Conservation (phyloP, 2,888 invertebrate species). For the Agonopterix arenella region DNA sequence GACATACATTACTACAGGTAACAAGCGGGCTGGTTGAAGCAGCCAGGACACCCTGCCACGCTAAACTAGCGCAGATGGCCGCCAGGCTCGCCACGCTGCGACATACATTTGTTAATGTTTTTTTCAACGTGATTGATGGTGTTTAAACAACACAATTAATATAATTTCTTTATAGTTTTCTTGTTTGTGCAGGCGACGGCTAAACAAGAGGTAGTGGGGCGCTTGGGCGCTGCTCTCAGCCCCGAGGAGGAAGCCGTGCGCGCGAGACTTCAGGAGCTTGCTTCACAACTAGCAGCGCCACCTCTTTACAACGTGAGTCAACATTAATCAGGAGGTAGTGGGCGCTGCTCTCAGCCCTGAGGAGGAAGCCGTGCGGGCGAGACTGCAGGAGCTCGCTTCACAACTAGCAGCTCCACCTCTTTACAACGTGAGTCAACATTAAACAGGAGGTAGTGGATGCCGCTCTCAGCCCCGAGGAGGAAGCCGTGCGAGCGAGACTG, state of each 20-base stretch:
- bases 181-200: conserved; percentile 82
- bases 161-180: background rate
- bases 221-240: conserved; percentile 89
- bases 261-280: conserved; percentile 90
- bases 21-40: conserved; percentile 88
- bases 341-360: conserved; percentile 92
- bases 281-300: conserved; percentile 91
- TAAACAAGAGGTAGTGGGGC: conserved; percentile 91
- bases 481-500: conserved; percentile 89
- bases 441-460: conserved; percentile 93
- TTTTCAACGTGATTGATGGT: conserved; percentile 33
- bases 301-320: conserved; percentile 90
- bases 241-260: conserved; percentile 95
- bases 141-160: too few species aligned
- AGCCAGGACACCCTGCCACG: conserved; percentile 85
- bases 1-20: conserved; percentile 90
- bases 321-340: conserved; percentile 84
- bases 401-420: conserved; percentile 95
- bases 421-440: conserved; percentile 80
- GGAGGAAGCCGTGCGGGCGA: conserved; percentile 92
- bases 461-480: conserved; percentile 93
- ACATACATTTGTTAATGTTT: too few species aligned
- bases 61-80: conserved; percentile 67
- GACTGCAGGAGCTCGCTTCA: conserved; percentile 90
- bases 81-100: too few species aligned